phyloP scores from a whole-genome alignment of 2,113 vertebrate genomes.

The Tursiops truncatus region DNA sequence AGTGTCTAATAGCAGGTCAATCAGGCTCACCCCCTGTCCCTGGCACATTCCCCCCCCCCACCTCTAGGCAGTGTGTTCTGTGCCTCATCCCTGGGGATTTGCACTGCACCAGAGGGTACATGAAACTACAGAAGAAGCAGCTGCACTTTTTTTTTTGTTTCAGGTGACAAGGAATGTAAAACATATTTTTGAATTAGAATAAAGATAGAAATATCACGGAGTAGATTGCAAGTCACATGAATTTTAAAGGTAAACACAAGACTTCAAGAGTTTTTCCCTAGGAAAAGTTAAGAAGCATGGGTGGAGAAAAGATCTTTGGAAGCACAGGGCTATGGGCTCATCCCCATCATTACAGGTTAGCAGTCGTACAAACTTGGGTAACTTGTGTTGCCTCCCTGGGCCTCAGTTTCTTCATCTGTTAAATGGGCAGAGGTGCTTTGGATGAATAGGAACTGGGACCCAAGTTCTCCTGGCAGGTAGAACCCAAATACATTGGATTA shows the following conservation, averaged over 20 bases:
- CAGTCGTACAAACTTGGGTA: background rate
- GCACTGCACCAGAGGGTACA: background rate
- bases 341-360: background rate
- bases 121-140: background rate
- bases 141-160: background rate
- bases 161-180: background rate
- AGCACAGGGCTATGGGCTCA: background rate
- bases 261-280: background rate
- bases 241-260: background rate
- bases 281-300: background rate
- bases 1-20: background rate
- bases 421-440: background rate
- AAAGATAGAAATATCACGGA: background rate
- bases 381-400: too few species aligned
- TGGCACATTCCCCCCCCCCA: rapidly evolving
- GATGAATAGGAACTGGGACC: background rate
- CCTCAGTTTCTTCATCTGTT: background rate
- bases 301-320: background rate
- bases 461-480: background rate
- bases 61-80: background rate
- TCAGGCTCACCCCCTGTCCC: background rate
- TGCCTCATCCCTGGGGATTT: background rate
- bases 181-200: background rate
- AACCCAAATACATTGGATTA: background rate
- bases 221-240: background rate